Base-by-base conservation (phyloP, 2,888 invertebrate genomes). In the Acanthoscelides obtectus region DNA sequence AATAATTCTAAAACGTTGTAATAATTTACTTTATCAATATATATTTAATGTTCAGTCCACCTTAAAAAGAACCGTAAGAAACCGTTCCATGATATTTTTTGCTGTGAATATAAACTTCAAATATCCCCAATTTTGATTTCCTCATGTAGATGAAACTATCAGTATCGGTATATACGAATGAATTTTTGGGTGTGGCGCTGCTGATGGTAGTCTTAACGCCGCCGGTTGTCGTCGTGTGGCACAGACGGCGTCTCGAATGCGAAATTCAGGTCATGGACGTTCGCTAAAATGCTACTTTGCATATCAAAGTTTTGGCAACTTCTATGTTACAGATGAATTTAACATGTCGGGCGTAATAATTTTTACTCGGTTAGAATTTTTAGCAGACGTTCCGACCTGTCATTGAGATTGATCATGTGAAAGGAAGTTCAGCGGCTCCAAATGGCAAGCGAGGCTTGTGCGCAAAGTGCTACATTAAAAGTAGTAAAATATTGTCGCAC, bases 301-400 rank as follows among this genome's bases (percentile, higher is more conserved):
- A 66, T 66, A 66, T 66, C 66, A 66, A 66, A 66, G 66, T 66
- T 66, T 20, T 20, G 20, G 66, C 21, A 66, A 66, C 21, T 66
- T 66, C 20, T 66, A 66, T 20, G 66, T 22, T 21, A 66, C 21
- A 20, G 22, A 66, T 66, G 22, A 66, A 66, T 66, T 66, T 66
- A 66, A 66, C 66, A 66, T 66, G 20, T 66, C 22, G 66, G 20
- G 20, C 22, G 22, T 22, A 66, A 66, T 66, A 66, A 66, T 66
- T 66, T 66, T 66, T 66, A 66, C 22, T 66, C 66, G 45, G 45
- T 12, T 6, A 6, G 45, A 45, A 45, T 45, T 45, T 45, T 45
- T 45, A 45, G 45, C 45, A 45, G 45, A 45, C 3, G 45, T 45
- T 45, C 45, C 5, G 45, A 6, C 45, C 1, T 45, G 45, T 45